Evolutionary conservation across 2,113 vertebrate genomes (phyloP).

Genomic region (Clarias gariepinus): DNA sequence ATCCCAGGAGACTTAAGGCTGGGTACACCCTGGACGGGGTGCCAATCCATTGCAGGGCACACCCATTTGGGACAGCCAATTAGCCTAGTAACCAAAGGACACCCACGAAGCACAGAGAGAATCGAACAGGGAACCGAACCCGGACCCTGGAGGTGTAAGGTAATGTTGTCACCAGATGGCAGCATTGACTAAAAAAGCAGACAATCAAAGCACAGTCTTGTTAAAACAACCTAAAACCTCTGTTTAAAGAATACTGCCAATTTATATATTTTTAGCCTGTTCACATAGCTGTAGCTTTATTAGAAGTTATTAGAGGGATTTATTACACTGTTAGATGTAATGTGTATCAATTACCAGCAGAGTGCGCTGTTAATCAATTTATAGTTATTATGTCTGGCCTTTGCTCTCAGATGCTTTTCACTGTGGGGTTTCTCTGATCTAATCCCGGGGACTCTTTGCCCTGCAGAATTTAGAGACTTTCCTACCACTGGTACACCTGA

Average conservation of each 20-base stretch:
- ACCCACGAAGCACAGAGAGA: too few species aligned
- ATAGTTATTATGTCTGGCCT: not conserved
- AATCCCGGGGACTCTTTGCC: not conserved
- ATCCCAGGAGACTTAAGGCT: too few species aligned
- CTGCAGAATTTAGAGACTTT: not conserved
- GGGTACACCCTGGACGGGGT: too few species aligned
- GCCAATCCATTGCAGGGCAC: too few species aligned
- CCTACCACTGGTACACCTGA: not conserved
- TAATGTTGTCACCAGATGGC: not conserved
- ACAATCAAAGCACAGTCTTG: not conserved
- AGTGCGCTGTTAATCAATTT: slow-evolving; percentile 34
- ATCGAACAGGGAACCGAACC: too few species aligned
- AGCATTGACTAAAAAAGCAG: not conserved
- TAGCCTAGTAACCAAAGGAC: too few species aligned
- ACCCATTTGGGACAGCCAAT: too few species aligned
- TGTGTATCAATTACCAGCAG: slow-evolving; percentile 52
- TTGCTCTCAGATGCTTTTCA: slow-evolving; percentile 55
- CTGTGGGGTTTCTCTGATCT: not conserved
- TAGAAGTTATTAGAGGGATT: too few species aligned
- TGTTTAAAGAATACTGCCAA: not conserved
- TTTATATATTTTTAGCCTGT: not conserved
- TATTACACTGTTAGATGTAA: not conserved
- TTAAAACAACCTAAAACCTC: not conserved
- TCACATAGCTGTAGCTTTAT: not conserved
- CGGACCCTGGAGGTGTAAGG: too few species aligned